These are phyloP conservation scores for Hippocampus kuda DNA, from an alignment of 2,797 vertebrate species.

Conservation along the genomic window DNA sequence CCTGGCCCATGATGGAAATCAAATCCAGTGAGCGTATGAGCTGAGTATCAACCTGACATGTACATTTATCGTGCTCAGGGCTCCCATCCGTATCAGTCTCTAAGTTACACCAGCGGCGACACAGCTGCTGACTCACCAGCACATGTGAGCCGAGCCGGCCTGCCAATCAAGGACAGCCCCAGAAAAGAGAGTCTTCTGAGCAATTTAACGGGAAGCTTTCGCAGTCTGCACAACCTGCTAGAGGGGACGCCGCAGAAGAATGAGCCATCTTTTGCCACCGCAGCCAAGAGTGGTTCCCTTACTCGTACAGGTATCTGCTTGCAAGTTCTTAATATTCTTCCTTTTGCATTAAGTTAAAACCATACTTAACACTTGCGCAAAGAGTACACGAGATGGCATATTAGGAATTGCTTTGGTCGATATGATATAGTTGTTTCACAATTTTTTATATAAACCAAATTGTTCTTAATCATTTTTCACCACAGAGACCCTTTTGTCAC, in stretches of 20 bases:
- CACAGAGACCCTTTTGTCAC: background rate
- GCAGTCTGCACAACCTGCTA: slow-evolving; percentile 91
- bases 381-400: background rate
- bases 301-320: slow-evolving; percentile 78
- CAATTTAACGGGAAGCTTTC: slow-evolving; percentile 94
- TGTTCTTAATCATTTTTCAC: background rate
- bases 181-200: slow-evolving; percentile 93
- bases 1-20: background rate
- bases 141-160: slow-evolving; percentile 74
- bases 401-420: background rate
- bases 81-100: slow-evolving; percentile 91
- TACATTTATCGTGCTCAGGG: slow-evolving; percentile 62
- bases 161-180: slow-evolving; percentile 83
- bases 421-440: background rate
- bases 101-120: slow-evolving; percentile 97
- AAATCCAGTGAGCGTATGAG: background rate
- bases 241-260: slow-evolving; percentile 85
- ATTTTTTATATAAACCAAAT: background rate
- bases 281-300: slow-evolving; percentile 83
- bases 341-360: background rate
- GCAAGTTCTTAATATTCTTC: too few species aligned
- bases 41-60: background rate
- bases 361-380: background rate
- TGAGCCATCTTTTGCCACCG: slow-evolving; percentile 67
- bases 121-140: slow-evolving; percentile 94